Base-by-base conservation (phyloP, 2,113 vertebrate genomes). In the Gavia stellata region DNA sequence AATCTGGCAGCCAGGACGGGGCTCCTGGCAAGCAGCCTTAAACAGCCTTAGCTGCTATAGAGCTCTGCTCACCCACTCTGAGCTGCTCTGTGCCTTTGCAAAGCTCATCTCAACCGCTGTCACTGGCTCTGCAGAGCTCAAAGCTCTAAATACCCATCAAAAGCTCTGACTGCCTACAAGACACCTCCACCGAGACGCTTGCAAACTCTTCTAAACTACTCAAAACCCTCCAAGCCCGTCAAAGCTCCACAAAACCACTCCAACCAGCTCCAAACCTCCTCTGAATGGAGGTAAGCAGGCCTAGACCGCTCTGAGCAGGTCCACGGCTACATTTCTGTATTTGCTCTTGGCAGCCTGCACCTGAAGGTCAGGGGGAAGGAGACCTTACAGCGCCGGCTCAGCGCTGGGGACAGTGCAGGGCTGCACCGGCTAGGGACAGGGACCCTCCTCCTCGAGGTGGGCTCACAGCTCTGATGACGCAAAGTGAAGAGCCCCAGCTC, bases 281-380 rank as follows among this genome's bases (percentile, higher is more conserved):
- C 49, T 17, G n/a, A n/a, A 6, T 1, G 6, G 36, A 31, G 26
- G 21, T 3, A 6, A 31, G 50, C 25, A 12, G 31, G 21, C 36
- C 12, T 11, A 9, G 36, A 14, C 10, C 7, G 36, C 33, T 50
- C 50, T 11, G 11, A 52, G 6, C 20, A 3, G 33, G 36, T 12
- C 78, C 12, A 2, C 1, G 7, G 49, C 67, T n/a, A 21, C 3
- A 0, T 16, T 8, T 20, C 75, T 25, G 31, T 6, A 5, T 9
- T n/a, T 0, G 4, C 52, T 29, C 20, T 12, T 6, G 14, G 67
- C 20, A 26, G 13, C 19, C 34, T 25, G 58, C 9, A 10, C 11
- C 50, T 5, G 17, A 18, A 5, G 9, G 18, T 6, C 15, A 5
- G 10, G 23, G 36, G 36, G 14, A 42, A 36, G 63, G 68, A 66